Evolutionary conservation across 2,797 vertebrate genomes (phyloP).

Genomic region (Graptemys geographica): DNA sequence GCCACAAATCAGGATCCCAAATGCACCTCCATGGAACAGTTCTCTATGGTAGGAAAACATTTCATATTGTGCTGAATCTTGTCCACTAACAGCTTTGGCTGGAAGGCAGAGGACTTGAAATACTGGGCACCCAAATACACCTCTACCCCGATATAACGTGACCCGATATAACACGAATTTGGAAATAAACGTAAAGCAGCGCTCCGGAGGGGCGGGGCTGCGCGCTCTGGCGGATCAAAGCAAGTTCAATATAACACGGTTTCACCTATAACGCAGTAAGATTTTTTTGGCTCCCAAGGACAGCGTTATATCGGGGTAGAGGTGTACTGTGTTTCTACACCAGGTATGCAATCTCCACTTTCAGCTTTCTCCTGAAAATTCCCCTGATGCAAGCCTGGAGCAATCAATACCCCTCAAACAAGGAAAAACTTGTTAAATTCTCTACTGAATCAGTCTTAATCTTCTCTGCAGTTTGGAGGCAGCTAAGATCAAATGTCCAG

Average conservation of each 20-base stretch:
- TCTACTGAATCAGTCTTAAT: not conserved
- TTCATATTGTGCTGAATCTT: not conserved
- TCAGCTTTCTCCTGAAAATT: not conserved
- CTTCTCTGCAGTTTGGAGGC: not conserved
- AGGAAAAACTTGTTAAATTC: not conserved
- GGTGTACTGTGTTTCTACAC: fast-evolving
- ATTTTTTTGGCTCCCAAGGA: no score
- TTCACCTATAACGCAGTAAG: no score
- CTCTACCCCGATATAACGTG: no score
- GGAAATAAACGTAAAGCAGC: no score
- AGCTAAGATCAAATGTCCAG: not conserved
- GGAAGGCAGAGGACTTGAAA: not conserved
- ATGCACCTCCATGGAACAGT: not conserved
- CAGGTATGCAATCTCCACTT: not conserved
- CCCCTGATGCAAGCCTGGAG: not conserved
- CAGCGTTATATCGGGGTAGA: no score
- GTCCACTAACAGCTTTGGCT: fast-evolving
- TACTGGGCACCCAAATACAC: fast-evolving
- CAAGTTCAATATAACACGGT: no score
- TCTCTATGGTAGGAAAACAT: not conserved
- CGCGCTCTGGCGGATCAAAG: no score
- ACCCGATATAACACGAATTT: no score
- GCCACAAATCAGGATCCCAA: not conserved
- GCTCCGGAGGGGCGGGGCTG: no score
- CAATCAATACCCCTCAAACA: not conserved